Conservation (phyloP, 2,888 invertebrate species). For the Elmis aenea region DNA sequence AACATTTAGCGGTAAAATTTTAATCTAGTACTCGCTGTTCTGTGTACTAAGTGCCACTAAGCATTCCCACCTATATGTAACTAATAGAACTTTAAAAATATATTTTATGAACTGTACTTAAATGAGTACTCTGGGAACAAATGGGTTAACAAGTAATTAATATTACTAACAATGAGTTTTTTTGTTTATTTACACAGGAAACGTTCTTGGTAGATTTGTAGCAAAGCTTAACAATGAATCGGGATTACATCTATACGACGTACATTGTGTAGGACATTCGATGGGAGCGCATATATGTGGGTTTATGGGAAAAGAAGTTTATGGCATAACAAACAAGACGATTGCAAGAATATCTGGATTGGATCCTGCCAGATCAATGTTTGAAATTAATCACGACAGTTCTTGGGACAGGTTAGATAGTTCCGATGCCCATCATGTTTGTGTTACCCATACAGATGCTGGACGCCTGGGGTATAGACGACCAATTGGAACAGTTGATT, state of each 20-base stretch:
- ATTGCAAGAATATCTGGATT: slow-evolving; percentile 48
- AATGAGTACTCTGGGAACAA: too few species aligned
- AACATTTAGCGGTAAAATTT: too few species aligned
- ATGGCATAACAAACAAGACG: slow-evolving; percentile 24
- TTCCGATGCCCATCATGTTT: slow-evolving; percentile 55
- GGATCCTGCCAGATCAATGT: slow-evolving; percentile 53
- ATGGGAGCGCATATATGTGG: slow-evolving; percentile 38
- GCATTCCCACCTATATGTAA: too few species aligned
- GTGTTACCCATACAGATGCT: slow-evolving; percentile 57
- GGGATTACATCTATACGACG: slow-evolving; percentile 18
- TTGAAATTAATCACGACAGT: slow-evolving; percentile 39
- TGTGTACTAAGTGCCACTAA: too few species aligned
- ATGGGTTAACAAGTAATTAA: too few species aligned
- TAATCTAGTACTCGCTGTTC: too few species aligned
- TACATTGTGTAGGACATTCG: slow-evolving; percentile 40
- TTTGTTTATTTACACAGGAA: too few species aligned
- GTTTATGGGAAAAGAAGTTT: slow-evolving; percentile 32
- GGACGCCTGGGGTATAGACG: slow-evolving; percentile 48
- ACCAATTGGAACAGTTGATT: slow-evolving; percentile 50
- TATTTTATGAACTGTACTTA: too few species aligned
- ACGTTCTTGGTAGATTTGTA: slow-evolving; percentile 31
- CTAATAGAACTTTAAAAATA: too few species aligned
- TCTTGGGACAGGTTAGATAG: slow-evolving; percentile 50
- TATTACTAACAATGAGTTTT: too few species aligned
- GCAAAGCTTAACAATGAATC: slow-evolving; percentile 17